Evolutionary conservation across 1,140 invertebrate species (phyloP).

Genomic region (Pissodes strobi): DNA sequence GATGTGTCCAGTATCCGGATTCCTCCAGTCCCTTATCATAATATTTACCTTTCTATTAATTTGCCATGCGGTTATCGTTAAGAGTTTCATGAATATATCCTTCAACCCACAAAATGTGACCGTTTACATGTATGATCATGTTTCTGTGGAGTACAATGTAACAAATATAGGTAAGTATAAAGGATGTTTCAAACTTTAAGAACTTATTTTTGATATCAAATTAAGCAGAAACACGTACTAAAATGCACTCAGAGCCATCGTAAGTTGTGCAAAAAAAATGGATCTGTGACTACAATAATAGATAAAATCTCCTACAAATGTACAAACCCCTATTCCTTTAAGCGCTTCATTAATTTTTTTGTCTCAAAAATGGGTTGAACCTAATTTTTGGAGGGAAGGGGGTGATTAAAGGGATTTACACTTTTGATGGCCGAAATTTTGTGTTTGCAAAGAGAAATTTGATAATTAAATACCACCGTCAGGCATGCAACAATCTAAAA

Average conservation of each 20-base stretch:
- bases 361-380: too few species aligned
- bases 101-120: constrained; percentile 34
- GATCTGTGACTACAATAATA: too few species aligned
- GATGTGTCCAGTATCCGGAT: constrained; percentile 44
- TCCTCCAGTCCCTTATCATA: constrained; percentile 40
- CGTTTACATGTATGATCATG: constrained; percentile 33
- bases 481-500: too few species aligned
- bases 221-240: neutral
- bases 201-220: neutral
- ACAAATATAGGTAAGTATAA: neutral
- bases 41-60: constrained; percentile 36
- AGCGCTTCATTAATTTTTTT: too few species aligned
- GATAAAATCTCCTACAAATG: neutral
- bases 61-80: constrained; percentile 37
- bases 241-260: neutral
- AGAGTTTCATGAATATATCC: constrained; percentile 22
- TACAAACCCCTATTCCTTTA: neutral
- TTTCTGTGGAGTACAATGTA: constrained; percentile 24
- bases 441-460: too few species aligned
- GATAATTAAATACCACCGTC: too few species aligned
- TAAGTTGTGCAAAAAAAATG: too few species aligned
- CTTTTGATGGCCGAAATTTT: too few species aligned
- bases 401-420: too few species aligned
- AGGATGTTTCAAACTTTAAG: neutral
- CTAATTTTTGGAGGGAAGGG: too few species aligned